These are phyloP conservation scores for Porites evermanni DNA, from an alignment of 92 coral and sea anemone genomes.

Conservation along the genomic window DNA sequence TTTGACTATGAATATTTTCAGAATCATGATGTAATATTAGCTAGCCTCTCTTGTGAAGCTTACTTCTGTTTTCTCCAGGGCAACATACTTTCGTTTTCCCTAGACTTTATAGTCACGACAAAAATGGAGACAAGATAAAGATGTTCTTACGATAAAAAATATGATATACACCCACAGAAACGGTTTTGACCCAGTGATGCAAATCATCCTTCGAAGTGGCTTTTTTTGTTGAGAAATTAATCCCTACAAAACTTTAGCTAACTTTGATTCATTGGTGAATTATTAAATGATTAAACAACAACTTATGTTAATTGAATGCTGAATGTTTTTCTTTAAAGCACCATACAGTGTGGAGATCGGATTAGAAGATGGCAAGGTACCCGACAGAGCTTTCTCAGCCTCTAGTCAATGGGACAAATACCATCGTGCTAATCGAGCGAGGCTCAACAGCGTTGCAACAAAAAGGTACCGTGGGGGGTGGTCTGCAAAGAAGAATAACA, in stretches of 20 bases:
- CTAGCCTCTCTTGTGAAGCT: no score
- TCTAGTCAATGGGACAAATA: constrained; percentile 73
- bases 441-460: constrained; percentile 65
- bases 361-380: constrained; percentile 64
- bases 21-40: no score
- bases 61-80: no score
- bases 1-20: no score
- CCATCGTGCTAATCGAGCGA: constrained; percentile 75
- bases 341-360: constrained; percentile 52
- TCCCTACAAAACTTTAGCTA: not conserved
- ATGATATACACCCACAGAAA: no score
- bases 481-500: constrained; percentile 79
- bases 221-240: not conserved
- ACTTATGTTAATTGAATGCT: not conserved
- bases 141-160: no score
- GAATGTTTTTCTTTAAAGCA: constrained; percentile 14
- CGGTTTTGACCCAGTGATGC: no score
- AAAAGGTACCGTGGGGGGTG: constrained; percentile 77
- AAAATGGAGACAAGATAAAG: no score
- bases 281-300: not conserved
- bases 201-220: no score
- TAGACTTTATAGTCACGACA: no score
- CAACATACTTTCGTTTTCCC: no score
- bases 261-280: no score
- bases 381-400: constrained; percentile 49